These are phyloP conservation scores for Conopomorpha cramerella DNA, from an alignment of 1,140 invertebrate species.

Conservation along the genomic window DNA sequence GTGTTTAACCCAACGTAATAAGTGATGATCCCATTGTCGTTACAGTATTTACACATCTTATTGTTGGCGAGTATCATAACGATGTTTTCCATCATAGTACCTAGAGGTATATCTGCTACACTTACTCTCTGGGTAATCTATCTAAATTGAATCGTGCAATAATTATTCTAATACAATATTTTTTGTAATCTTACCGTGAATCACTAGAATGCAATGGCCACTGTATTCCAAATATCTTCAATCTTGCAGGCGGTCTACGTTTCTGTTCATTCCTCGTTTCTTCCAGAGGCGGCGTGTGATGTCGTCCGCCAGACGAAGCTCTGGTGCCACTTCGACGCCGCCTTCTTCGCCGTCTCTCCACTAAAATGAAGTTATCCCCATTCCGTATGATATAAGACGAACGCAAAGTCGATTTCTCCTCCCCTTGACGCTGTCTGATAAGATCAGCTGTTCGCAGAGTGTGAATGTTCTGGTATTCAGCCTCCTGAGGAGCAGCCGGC, in stretches of 20 bases:
- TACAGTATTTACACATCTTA: too few relatives aligned
- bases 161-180: too few relatives aligned
- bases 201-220: constrained; percentile 58
- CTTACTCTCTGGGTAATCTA: too few relatives aligned
- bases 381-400: constrained; percentile 56
- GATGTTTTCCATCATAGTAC: too few relatives aligned
- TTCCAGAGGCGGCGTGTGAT: constrained; percentile 43
- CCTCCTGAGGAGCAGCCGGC: constrained; percentile 31
- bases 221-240: constrained; percentile 58
- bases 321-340: constrained; percentile 48
- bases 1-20: too few relatives aligned
- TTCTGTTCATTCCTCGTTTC: constrained; percentile 39
- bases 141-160: too few relatives aligned
- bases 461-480: constrained; percentile 52
- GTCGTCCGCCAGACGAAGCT: constrained; percentile 40
- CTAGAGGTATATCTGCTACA: too few relatives aligned
- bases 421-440: constrained; percentile 41
- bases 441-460: constrained; percentile 51
- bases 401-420: constrained; percentile 50
- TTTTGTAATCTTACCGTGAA: constrained; percentile 44
- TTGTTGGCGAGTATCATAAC: too few relatives aligned
- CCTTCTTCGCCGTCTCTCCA: constrained; percentile 45
- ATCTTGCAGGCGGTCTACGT: constrained; percentile 43
- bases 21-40: too few relatives aligned
- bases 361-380: constrained; percentile 56